phyloP scores from a whole-genome alignment of 2,113 vertebrate genomes.

The Bujurquina vittata region DNA sequence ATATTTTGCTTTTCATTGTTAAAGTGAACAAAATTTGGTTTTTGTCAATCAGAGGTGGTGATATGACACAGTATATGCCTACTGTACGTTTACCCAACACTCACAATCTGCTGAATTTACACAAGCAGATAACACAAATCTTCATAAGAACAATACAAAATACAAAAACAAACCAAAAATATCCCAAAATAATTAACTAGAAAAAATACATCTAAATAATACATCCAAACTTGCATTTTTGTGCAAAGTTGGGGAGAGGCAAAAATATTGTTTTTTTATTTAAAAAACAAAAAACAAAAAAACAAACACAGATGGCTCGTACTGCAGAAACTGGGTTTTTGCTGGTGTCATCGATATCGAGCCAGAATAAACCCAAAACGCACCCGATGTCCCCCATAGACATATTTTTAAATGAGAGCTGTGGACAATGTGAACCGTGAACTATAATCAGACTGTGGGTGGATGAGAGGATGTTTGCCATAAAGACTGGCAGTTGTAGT shows the following conservation, averaged over 20 bases:
- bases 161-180: slow-evolving; percentile 35
- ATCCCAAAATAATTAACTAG: slow-evolving; percentile 27
- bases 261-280: slow-evolving; percentile 39
- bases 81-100: slow-evolving; percentile 45
- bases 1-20: slow-evolving; percentile 11
- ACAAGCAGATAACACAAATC: slow-evolving; percentile 52
- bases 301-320: slow-evolving; percentile 30
- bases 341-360: slow-evolving; percentile 55
- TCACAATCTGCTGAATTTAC: slow-evolving; percentile 57
- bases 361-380: slow-evolving; percentile 15
- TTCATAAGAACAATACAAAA: slow-evolving; percentile 51
- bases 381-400: neutral
- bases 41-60: slow-evolving; percentile 59
- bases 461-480: slow-evolving; percentile 2
- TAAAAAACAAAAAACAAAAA: neutral
- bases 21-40: slow-evolving; percentile 59
- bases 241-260: slow-evolving; percentile 67
- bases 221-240: slow-evolving; percentile 66
- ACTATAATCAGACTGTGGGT: neutral
- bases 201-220: slow-evolving; percentile 51
- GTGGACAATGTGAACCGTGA: slow-evolving; percentile 31
- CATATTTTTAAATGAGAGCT: slow-evolving; percentile 20
- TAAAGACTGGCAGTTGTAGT: slow-evolving; percentile 33
- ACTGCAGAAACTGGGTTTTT: slow-evolving; percentile 55
- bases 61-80: slow-evolving; percentile 51